Base-by-base conservation (phyloP, 2,113 vertebrate species). In the Dipodomys ordii region DNA sequence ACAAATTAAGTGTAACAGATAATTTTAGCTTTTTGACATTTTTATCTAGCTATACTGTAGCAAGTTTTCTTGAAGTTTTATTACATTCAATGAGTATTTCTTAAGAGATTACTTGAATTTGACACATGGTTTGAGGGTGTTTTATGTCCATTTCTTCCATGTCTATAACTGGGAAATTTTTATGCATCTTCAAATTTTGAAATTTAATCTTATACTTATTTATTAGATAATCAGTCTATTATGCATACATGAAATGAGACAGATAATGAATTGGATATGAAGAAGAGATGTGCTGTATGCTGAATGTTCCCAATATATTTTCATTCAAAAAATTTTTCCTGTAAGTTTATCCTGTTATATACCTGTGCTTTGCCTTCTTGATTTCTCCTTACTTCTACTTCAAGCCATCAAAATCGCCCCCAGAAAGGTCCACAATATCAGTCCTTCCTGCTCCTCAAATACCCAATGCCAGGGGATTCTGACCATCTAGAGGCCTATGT, bases 131-230 rank as follows among this genome's bases (percentile, higher is more conserved):
- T 93, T n/a, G 22, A 35, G 44, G 13, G 12, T 44, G 7, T 84
- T 83, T 91, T 49, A 57, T 92, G 93, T 94, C 22, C 87, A 93
- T 91, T 60, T 39, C 20, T 57, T 84, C 82, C 92, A 25, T 22
- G 20, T 25, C 68, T 69, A 77, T 9, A 83, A 93, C 74, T 80
- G 30, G 28, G 68, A 96, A 39, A 83, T n/a, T 15, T 62, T 77
- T 62, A 16, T 60, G 19, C 5, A 44, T 93, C 35, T 93, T 96
- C 83, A 87, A 88, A 53, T 92, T 93, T 96, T 83, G 88, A 93
- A 46, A 97, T 81, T 95, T 96, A 97, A 79, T 83, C 69, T 82
- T 93, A 78, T 77, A 64, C 39, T 77, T 94, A 73, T 87, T 94
- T 93, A 71, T 93, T 94, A 64, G 46, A 87, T 76, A 83, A 80